Base-by-base conservation (phyloP, 2,113 vertebrate species). In the Coryphaenoides rupestris region DNA sequence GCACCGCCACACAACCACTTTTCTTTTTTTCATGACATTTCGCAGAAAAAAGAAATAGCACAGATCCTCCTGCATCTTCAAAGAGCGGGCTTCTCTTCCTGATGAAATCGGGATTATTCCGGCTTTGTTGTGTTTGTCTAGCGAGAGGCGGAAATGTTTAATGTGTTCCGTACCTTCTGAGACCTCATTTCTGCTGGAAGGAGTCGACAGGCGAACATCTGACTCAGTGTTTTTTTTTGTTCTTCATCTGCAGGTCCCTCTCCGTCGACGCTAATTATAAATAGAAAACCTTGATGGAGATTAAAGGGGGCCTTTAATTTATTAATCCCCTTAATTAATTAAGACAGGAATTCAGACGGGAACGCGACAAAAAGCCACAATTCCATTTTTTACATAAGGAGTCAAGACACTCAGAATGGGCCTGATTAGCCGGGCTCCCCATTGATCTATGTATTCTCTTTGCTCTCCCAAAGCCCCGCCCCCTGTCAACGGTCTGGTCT, bases 391-490 rank as follows among this genome's bases (percentile, higher is more conserved):
- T 70, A 75, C 68, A 75, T 73, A 84, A 83, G 64, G 62, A 73
- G 77, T 71, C 24, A 67, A 76, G 67, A 60, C 63, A 52, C 47
- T 21, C 16, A 0, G 67, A 63, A 79, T 76, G 62, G 71, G 64
- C 65, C 61, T 81, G 78, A 84, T 85, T 77, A 77, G 73, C 58
- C 61, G 63, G 65, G 57, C 54, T 76, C 64, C 56, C 66, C 67
- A 78, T 76, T 86, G 82, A 86, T 84, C 60, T 83, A 33, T 68
- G 24, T 71, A 82, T 85, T 86, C 76, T 80, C 75, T 80, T 83
- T 86, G 76, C 70, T 78, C 65, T 63, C 53, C 17, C 17, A 17
- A 13, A 12, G 3, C 53, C 53, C 19, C 53, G 6, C 24, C 3
- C 50, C 2, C 53, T 19, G 17, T n/a, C 47, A n/a, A 3, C n/a